Percentiles rank a stretch among this genome's conserved stretches.
These are phyloP conservation scores for Eucera pruinosa DNA, from an alignment of 2,888 invertebrate genomes.

Conservation along the genomic window DNA sequence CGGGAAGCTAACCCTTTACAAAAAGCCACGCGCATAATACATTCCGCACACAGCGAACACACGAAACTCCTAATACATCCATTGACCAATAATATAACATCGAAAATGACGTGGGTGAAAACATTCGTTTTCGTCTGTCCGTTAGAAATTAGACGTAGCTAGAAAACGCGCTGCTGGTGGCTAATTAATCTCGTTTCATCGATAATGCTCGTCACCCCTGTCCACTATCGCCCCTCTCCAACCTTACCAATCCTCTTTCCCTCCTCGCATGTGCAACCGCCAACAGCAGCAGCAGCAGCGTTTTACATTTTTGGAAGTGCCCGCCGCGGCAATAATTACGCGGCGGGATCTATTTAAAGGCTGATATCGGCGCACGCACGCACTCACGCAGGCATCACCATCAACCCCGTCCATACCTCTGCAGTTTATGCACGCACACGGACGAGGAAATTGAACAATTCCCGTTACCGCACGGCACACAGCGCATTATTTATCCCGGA, in stretches of 20 bases:
- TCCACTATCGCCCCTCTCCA: background rate
- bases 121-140: background rate
- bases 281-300: background rate
- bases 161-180: conserved; percentile 56
- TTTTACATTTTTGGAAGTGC: conserved; percentile 51
- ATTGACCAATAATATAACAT: too few species aligned
- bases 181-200: conserved; percentile 60
- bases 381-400: background rate
- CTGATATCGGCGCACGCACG: conserved; percentile 19
- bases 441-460: conserved; percentile 69
- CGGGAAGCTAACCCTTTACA: too few species aligned
- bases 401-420: too few species aligned
- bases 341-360: conserved; percentile 60
- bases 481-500: conserved; percentile 69
- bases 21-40: too few species aligned
- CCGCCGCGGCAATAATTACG: conserved; percentile 57
- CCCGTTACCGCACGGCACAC: conserved; percentile 69
- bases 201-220: conserved; percentile 22
- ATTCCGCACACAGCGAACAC: too few species aligned
- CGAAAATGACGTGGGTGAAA: conserved; percentile 10
- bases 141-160: conserved; percentile 45
- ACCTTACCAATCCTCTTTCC: background rate
- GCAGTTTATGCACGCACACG: conserved; percentile 49
- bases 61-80: too few species aligned
- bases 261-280: background rate